Base-by-base conservation (phyloP, 2,113 vertebrate species). In the Cryptotis parvus region DNA sequence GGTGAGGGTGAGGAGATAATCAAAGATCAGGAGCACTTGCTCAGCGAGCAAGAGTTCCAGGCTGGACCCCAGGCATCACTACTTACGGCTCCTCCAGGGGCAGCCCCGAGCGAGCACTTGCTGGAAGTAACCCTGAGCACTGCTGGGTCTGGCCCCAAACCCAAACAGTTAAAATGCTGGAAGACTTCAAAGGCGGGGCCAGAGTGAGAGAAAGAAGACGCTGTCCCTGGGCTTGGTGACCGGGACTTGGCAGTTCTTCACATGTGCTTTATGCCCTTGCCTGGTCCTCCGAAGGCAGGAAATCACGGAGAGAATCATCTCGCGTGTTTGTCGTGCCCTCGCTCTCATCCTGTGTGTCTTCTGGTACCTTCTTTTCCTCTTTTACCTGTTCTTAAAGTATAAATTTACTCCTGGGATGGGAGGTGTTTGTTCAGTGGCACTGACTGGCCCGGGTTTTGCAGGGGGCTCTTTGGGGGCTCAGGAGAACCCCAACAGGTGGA, bases 161-260 rank as follows among this genome's bases (percentile, higher is more conserved):
- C 22, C 55, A 58, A 22, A 58, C 55, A 22, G 20, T 58, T 58
- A 10, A 52, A 52, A 52, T 14, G 10, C 49, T n/a, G n/a, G n/a
- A 55, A 55, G 14, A 16, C 20, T 16, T 55, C 52, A 55, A 55
- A 18, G 52, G 52, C 52, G 18, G 52, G 65, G 15, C 31, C 15
- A 24, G 27, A 33, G 45, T 39, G 37, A 1, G 14, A 29, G 12
- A 43, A 69, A 45, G 33, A n/a, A 37, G 43, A 4, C 80, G 52
- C 22, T 15, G 4, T 4, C 24, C 0, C 0, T 16, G 79, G 63
- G 12, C 20, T 37, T 12, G 9, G 1, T 4, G 39, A 20, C 26
- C 82, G 12, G 27, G 45, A 16, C 27, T 31, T 7, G 29, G 6
- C 63, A 29, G 63, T 65, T 4, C 20, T 15, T 72, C 35, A 10